phyloP scores from a whole-genome alignment of 2,797 vertebrate genomes.

The Gobionotothen gibberifrons region DNA sequence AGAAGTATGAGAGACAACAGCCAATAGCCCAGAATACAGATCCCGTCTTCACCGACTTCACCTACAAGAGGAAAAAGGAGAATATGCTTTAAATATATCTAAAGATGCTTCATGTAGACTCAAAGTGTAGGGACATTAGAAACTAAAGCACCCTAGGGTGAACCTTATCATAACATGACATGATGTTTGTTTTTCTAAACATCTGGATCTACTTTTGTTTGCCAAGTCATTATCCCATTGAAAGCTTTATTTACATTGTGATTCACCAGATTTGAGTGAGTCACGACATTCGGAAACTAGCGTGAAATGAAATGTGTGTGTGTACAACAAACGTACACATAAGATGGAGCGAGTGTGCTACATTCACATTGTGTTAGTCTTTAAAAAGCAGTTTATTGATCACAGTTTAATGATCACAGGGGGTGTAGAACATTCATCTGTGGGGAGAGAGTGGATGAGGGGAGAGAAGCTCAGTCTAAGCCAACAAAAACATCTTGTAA shows the following conservation, averaged over 20 bases:
- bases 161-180: constrained; percentile 11
- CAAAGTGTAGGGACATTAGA: not conserved
- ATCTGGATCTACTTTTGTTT: not conserved
- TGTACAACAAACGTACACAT: not conserved
- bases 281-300: not conserved
- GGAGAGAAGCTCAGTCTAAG: constrained; percentile 14
- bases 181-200: too few relatives aligned
- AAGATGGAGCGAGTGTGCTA: not conserved
- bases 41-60: constrained; percentile 98
- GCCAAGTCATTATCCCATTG: not conserved
- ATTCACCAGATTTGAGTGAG: not conserved
- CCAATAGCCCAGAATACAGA: constrained; percentile 98
- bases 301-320: not conserved
- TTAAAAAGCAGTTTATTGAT: constrained; percentile 14
- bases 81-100: not conserved
- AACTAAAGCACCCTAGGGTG: not conserved
- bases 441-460: constrained; percentile 3
- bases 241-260: constrained; percentile 8
- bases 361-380: not conserved
- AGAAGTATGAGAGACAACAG: constrained; percentile 98
- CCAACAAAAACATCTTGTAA: constrained; percentile 25
- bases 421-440: constrained; percentile 22
- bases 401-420: constrained; percentile 14
- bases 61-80: constrained; percentile 76
- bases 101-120: not conserved